Percentiles rank a stretch among this genome's conserved stretches.
Conservation (phyloP, 2,888 invertebrate species). For the Meliscaeva auricollis region DNA sequence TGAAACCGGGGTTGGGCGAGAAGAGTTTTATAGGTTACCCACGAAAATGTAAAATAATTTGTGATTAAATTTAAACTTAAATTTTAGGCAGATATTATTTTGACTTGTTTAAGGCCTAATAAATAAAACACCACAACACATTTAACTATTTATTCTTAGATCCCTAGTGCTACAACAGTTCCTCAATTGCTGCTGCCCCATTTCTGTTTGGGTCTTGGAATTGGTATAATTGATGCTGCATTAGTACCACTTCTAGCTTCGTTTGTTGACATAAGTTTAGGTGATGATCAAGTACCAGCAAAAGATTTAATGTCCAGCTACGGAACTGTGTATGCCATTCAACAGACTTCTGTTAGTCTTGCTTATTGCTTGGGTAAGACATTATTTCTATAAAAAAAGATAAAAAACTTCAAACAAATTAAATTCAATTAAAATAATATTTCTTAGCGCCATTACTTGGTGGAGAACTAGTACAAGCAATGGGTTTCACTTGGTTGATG, state of each 20-base stretch:
- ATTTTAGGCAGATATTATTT: too few relatives aligned
- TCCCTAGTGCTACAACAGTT: slow-evolving; percentile 87
- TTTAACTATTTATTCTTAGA: slow-evolving; percentile 81
- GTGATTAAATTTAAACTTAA: too few relatives aligned
- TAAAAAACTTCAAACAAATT: background rate
- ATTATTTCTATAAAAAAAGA: too few relatives aligned
- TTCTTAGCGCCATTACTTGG: slow-evolving; percentile 90
- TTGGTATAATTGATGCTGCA: slow-evolving; percentile 92
- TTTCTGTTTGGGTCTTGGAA: slow-evolving; percentile 91
- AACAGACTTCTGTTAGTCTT: slow-evolving; percentile 92
- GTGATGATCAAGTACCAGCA: slow-evolving; percentile 78
- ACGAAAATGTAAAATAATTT: too few relatives aligned
- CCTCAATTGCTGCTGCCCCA: slow-evolving; percentile 90
- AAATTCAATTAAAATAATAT: background rate
- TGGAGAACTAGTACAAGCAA: slow-evolving; percentile 88
- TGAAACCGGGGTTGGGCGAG: too few relatives aligned
- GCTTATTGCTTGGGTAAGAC: slow-evolving; percentile 90
- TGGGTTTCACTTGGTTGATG: slow-evolving; percentile 92
- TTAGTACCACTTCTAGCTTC: slow-evolving; percentile 91
- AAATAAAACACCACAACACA: background rate
- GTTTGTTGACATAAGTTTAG: slow-evolving; percentile 87
- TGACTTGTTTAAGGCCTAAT: too few relatives aligned
- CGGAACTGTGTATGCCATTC: slow-evolving; percentile 92
- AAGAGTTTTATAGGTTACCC: too few relatives aligned
- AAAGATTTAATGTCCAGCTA: slow-evolving; percentile 86